Evolutionary conservation across 2,797 vertebrate species (phyloP).

Genomic region (Mormyrops attenuatus): DNA sequence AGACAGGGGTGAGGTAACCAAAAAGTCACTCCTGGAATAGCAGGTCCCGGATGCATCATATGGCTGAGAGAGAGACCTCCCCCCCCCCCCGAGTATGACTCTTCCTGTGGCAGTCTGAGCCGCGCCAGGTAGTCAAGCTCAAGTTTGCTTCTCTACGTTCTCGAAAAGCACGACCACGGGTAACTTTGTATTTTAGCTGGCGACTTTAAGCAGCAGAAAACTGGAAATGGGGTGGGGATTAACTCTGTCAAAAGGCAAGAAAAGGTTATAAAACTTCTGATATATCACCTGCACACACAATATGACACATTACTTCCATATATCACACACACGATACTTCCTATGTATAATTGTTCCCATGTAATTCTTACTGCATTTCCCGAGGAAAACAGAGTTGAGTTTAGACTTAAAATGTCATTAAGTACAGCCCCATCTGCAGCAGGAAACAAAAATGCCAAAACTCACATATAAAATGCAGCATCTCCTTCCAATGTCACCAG

Average conservation of each 20-base stretch:
- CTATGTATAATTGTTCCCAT: neutral
- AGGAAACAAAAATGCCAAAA: neutral
- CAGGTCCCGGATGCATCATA: neutral
- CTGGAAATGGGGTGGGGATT: neutral
- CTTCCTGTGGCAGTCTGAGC: neutral
- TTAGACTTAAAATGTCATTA: neutral
- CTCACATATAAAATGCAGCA: neutral
- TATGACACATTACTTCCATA: neutral
- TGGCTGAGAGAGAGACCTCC: neutral
- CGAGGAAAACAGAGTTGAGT: neutral
- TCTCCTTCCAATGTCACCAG: neutral
- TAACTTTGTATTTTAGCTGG: slow-evolving; percentile 8
- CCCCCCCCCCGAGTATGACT: neutral
- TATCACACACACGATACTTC: neutral
- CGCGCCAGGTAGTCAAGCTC: neutral
- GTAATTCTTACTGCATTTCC: neutral
- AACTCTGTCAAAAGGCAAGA: neutral
- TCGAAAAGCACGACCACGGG: neutral
- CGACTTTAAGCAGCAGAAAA: neutral
- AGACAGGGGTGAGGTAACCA: neutral
- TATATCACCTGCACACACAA: neutral
- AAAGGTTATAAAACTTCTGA: slow-evolving; percentile 7
- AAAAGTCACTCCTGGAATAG: neutral
- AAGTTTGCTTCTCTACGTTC: neutral
- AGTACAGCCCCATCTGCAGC: neutral